Percentiles rank a stretch among this genome's conserved stretches.
phyloP scores from a whole-genome alignment of 2,113 vertebrate species.

The Reinhardtius hippoglossoides region DNA sequence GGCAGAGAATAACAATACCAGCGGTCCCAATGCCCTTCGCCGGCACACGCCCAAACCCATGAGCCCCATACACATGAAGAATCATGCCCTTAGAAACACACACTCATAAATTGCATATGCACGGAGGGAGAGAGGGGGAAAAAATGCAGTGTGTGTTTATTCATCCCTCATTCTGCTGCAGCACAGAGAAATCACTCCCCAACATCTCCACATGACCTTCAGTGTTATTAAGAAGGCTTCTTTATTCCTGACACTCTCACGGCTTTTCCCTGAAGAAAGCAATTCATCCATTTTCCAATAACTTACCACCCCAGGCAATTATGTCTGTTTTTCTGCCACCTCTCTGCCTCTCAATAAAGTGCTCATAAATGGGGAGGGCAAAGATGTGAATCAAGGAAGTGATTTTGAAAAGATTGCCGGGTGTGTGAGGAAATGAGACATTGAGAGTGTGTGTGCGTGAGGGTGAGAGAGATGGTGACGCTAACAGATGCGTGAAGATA shows the following conservation, averaged over 20 bases:
- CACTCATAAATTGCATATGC: conserved; percentile 55
- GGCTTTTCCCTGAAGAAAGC: conserved; percentile 71
- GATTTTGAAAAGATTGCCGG: conserved; percentile 78
- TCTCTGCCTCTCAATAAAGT: conserved; percentile 80
- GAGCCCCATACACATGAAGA: conserved; percentile 22
- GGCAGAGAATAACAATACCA: conserved; percentile 47
- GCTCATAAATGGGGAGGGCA: conserved; percentile 78
- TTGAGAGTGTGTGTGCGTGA: conserved; percentile 13
- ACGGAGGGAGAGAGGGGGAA: conserved; percentile 3
- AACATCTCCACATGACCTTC: conserved; percentile 74
- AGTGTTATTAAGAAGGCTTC: conserved; percentile 72
- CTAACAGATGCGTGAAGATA: conserved; percentile 68
- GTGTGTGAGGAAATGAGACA: conserved; percentile 78
- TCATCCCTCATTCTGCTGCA: conserved; percentile 45
- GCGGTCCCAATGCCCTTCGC: not conserved
- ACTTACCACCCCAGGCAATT: conserved; percentile 79
- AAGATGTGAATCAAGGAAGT: conserved; percentile 82
- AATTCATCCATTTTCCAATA: conserved; percentile 83
- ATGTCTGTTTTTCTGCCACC: conserved; percentile 79
- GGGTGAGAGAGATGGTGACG: conserved; percentile 47
- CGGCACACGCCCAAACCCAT: conserved; percentile 7
- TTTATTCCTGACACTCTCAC: conserved; percentile 70
- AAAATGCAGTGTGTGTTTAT: conserved; percentile 56
- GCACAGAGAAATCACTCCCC: conserved; percentile 46
- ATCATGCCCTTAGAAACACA: conserved; percentile 34